These are phyloP conservation scores for Polyommatus icarus DNA, from an alignment of 2,888 invertebrate species.

Conservation along the genomic window DNA sequence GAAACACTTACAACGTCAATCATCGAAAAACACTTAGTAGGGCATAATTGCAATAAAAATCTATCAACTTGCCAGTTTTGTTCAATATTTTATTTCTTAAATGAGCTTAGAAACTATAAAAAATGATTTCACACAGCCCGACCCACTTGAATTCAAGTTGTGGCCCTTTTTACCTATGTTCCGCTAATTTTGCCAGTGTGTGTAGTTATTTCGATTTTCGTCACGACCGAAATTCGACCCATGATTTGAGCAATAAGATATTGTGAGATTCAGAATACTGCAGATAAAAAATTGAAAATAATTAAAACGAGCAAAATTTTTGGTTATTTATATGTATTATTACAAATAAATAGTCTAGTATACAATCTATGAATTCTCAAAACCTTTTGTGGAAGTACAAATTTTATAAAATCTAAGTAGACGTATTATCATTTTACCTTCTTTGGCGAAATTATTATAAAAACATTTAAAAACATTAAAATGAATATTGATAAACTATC, in stretches of 20 bases:
- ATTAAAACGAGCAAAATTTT: slow-evolving; percentile 40
- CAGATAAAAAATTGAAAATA: background rate
- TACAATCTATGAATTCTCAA: slow-evolving; percentile 56
- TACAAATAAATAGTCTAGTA: slow-evolving; percentile 71
- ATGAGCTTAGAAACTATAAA: no score
- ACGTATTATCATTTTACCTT: slow-evolving; percentile 42
- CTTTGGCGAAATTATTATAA: slow-evolving; percentile 49
- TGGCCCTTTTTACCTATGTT: no score
- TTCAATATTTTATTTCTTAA: no score
- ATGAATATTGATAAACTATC: slow-evolving; percentile 33
- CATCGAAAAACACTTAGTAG: no score
- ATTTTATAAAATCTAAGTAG: slow-evolving; percentile 46
- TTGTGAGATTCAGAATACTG: background rate
- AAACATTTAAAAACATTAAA: slow-evolving; percentile 42
- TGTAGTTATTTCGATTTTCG: no score
- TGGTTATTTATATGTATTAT: slow-evolving; percentile 52
- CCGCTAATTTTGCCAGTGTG: no score
- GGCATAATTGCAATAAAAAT: no score
- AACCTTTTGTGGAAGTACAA: slow-evolving; percentile 45
- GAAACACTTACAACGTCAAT: no score
- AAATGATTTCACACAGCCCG: no score
- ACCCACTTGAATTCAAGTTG: no score
- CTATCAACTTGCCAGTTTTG: no score
- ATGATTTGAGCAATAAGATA: background rate
- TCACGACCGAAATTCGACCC: no score